These are phyloP conservation scores for Athalia circularis DNA, from an alignment of 2,888 invertebrate species.

Conservation along the genomic window DNA sequence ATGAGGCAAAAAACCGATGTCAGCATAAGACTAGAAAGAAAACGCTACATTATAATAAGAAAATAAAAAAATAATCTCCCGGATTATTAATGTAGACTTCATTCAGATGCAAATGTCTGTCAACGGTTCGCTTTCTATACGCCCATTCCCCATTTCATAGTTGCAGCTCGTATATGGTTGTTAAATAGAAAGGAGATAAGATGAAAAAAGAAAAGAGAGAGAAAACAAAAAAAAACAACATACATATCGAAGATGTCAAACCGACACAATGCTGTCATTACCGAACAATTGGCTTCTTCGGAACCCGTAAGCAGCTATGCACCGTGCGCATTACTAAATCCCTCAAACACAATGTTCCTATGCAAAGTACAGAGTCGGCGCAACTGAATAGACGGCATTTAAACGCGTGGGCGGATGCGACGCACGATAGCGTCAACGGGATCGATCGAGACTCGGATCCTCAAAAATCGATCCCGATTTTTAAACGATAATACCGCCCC, in stretches of 20 bases:
- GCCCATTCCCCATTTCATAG: constrained; percentile 40
- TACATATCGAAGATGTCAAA: constrained; percentile 26
- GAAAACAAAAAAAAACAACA: too few relatives aligned
- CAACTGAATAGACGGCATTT: too few relatives aligned
- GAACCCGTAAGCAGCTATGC: not conserved
- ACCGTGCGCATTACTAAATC: constrained; percentile 4
- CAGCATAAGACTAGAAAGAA: constrained; percentile 40
- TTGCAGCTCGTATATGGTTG: constrained; percentile 2
- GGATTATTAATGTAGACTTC: constrained; percentile 62
- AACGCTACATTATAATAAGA: constrained; percentile 62
- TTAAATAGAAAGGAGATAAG: too few relatives aligned
- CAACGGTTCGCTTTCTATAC: constrained; percentile 63
- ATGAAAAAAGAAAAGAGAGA: too few relatives aligned
- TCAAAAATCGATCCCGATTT: not conserved
- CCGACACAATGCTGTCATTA: constrained; percentile 43
- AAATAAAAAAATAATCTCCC: constrained; percentile 68
- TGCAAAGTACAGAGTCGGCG: not conserved
- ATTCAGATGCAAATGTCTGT: constrained; percentile 72
- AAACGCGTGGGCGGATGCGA: constrained; percentile 9
- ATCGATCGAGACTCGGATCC: not conserved
- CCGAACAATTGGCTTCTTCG: constrained; percentile 22
- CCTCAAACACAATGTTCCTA: not conserved
- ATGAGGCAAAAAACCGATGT: constrained; percentile 35
- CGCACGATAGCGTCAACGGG: not conserved
- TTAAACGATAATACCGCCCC: not conserved